These are phyloP conservation scores for Monodelphis domestica DNA, from an alignment of 2,797 vertebrate species.

Conservation along the genomic window DNA sequence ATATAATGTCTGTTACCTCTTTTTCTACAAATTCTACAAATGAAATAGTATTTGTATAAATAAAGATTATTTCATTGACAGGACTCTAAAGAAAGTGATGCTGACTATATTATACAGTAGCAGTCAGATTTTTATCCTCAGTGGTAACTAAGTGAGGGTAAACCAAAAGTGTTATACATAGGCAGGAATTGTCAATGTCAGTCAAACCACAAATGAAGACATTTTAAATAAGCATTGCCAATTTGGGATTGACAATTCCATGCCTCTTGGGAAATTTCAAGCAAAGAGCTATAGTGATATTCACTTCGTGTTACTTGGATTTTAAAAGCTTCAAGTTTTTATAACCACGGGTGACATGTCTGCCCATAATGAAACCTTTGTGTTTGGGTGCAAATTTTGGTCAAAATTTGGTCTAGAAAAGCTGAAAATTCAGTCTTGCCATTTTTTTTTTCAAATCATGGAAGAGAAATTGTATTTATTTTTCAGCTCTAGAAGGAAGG, in stretches of 20 bases:
- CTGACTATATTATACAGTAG: background rate
- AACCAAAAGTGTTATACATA: accelerated
- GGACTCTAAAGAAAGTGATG: slow-evolving; percentile 29
- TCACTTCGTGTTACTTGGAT: slow-evolving; percentile 43
- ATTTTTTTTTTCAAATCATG: slow-evolving; percentile 11
- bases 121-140: background rate
- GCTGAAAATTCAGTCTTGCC: slow-evolving; percentile 42
- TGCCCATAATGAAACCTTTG: slow-evolving; percentile 53
- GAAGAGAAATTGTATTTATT: background rate
- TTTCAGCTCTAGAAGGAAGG: background rate
- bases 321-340: slow-evolving; percentile 39
- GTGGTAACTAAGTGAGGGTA: background rate
- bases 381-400: slow-evolving; percentile 51
- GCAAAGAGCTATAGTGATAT: slow-evolving; percentile 14
- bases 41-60: slow-evolving; percentile 27
- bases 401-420: background rate
- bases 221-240: slow-evolving; percentile 60
- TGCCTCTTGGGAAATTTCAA: slow-evolving; percentile 55
- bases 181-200: slow-evolving; percentile 37
- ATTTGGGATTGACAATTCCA: slow-evolving; percentile 21
- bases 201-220: slow-evolving; percentile 53
- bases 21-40: slow-evolving; percentile 33
- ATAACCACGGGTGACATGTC: slow-evolving; percentile 33
- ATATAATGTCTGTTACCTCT: slow-evolving; percentile 29
- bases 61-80: slow-evolving; percentile 39